A percentile compares a stretch with the other conserved stretches of the same genome.
phyloP scores from a whole-genome alignment of 1,140 invertebrate species.

The Zeugodacus cucurbitae region DNA sequence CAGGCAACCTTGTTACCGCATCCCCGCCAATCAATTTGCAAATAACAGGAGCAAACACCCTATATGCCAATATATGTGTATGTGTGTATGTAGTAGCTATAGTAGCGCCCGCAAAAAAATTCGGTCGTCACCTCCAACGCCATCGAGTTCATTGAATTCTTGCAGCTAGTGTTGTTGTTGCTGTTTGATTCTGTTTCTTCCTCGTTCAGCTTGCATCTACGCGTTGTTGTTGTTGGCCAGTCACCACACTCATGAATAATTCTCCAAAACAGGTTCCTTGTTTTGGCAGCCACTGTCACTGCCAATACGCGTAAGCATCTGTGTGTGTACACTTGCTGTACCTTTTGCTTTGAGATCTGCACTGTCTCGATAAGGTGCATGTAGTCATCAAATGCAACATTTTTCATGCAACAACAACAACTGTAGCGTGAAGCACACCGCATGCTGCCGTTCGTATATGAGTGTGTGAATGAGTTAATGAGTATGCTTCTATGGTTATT shows the following conservation, averaged over 20 bases:
- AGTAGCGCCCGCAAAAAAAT: neutral
- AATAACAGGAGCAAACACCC: too few species aligned
- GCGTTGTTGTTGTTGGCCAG: neutral
- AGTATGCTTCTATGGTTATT: neutral
- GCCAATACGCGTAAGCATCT: neutral
- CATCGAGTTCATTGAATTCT: conserved; percentile 32
- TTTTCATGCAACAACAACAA: neutral
- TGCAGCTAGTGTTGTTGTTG: neutral
- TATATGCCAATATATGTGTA: too few species aligned
- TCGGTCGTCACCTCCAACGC: neutral
- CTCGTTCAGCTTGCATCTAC: neutral
- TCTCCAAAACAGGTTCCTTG: conserved; percentile 23
- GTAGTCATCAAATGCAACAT: neutral
- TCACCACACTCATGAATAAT: conserved; percentile 24
- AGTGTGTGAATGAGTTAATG: neutral
- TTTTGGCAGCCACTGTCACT: conserved; percentile 33
- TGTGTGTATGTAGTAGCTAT: too few species aligned
- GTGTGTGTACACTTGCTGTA: neutral
- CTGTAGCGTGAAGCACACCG: neutral
- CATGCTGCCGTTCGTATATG: neutral
- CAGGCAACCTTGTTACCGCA: too few species aligned
- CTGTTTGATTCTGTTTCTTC: neutral
- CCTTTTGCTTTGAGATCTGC: neutral
- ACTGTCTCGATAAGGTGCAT: neutral
- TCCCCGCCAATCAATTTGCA: too few species aligned